Evolutionary conservation across 1,140 invertebrate species (phyloP).

Genomic region (Drosophila tristis): DNA sequence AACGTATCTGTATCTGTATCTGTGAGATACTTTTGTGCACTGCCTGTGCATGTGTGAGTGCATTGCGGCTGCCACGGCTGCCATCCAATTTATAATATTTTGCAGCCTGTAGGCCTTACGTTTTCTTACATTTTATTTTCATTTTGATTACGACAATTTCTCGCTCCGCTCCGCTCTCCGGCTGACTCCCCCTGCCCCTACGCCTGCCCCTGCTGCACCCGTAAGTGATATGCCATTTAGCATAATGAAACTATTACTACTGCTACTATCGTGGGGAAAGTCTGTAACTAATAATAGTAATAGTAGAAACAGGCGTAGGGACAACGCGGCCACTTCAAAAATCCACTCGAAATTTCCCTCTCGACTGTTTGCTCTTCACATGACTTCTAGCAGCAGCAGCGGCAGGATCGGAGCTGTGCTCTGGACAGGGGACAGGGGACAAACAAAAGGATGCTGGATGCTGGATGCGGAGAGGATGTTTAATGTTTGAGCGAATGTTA

Average conservation of each 20-base stretch:
- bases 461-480: constrained; percentile 61
- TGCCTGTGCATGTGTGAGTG: constrained; percentile 36
- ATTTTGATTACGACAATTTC: constrained; percentile 78
- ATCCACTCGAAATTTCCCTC: constrained; percentile 31
- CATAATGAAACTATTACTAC: constrained; percentile 42
- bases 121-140: constrained; percentile 44
- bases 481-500: constrained; percentile 59
- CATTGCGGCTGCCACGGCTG: constrained; percentile 70
- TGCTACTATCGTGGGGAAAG: constrained; percentile 34
- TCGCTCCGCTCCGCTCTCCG: constrained; percentile 41
- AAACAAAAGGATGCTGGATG: constrained; percentile 67
- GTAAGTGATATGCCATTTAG: constrained; percentile 72
- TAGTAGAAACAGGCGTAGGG: neutral
- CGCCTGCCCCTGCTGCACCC: neutral
- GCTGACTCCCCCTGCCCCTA: too few species aligned
- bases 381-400: constrained; percentile 51
- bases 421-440: constrained; percentile 3
- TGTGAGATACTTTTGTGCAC: constrained; percentile 73
- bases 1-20: constrained; percentile 58
- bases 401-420: constrained; percentile 3
- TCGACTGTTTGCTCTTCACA: constrained; percentile 68
- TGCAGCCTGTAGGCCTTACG: constrained; percentile 27
- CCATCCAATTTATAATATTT: constrained; percentile 57
- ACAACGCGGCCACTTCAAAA: constrained; percentile 28
- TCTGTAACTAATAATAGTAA: constrained; percentile 24